A percentile compares a stretch with the other conserved stretches of the same genome.
Conservation (phyloP, 2,888 invertebrate species). For the Lobophora halterata region DNA sequence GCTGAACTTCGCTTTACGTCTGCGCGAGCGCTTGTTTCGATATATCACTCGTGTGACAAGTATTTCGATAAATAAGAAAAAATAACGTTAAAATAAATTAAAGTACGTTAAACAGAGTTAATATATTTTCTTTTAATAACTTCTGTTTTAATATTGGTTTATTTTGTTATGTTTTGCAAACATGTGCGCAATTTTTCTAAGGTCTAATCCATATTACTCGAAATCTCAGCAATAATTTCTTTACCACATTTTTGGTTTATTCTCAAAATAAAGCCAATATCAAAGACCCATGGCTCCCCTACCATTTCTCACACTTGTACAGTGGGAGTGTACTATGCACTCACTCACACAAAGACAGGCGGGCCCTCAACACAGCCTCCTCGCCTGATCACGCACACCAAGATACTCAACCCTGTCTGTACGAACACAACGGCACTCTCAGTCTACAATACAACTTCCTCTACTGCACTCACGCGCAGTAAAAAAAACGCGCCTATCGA, state of each 20-base stretch:
- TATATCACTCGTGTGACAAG: conserved; percentile 67
- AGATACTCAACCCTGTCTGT: conserved; percentile 50
- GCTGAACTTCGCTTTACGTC: conserved; percentile 66
- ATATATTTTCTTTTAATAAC: no score
- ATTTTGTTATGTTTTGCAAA: no score
- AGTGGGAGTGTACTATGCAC: conserved; percentile 73
- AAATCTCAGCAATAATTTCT: no score
- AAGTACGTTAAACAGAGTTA: no score
- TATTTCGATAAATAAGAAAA: conserved; percentile 33
- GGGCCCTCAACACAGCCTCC: conserved; percentile 63
- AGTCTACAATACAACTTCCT: conserved; percentile 77
- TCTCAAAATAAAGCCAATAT: conserved; percentile 12
- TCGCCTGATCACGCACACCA: conserved; percentile 61
- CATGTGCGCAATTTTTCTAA: no score
- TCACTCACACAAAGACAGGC: conserved; percentile 60
- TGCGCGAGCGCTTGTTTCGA: conserved; percentile 68
- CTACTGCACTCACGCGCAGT: conserved; percentile 80
- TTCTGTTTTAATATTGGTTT: no score
- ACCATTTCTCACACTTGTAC: conserved; percentile 53
- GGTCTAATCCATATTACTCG: no score
- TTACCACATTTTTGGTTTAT: no score
- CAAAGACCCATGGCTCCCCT: conserved; percentile 45
- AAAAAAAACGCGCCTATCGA: conserved; percentile 78
- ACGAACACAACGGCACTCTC: conserved; percentile 77
- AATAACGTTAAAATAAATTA: conserved; percentile 4